Evolutionary conservation across 2,797 vertebrate genomes (phyloP), one percentile per base, ranked within the genome.

Genomic region (Antennarius maculatus): DNA sequence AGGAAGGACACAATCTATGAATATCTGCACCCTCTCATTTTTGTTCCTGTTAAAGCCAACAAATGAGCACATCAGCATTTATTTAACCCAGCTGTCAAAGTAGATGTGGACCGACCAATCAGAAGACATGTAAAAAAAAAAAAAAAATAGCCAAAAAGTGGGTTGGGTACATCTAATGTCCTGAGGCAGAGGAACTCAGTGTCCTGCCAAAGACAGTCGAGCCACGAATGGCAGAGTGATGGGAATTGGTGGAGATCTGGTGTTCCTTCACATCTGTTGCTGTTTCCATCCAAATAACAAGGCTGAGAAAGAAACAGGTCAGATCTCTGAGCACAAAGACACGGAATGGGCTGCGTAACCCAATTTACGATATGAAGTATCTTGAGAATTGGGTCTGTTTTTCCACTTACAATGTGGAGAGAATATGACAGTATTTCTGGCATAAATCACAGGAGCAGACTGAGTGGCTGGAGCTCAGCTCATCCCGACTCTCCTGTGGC

Each of bases 241-340:
- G 66, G 81, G 80, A 82, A 57, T 41, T 49, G 52, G 48, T 50
- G 70, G 39, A 56, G 66, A 71, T 82, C 61, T 54, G 41, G 79
- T 47, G 64, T 66, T 52, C 51, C 76, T 50, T 69, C 48, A 39
- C 84, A 87, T 86, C 81, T 88, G 86, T 51, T 79, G 57, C 75
- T 57, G 45, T 83, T 79, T 82, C 52, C 29, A 43, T 77, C 60
- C 71, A 59, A 67, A 23, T 23, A 58, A 46, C 61, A 54, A 23
- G n/a, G 7, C 65, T 66, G 54, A 15, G 53, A 73, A 16, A 23
- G 46, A 84, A 87, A 54, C 66, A 73, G 74, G 79, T 85, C 66
- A 43, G 0, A 7, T 23, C 46, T 14, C 47, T 34, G 48, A 11
- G 27, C 58, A 54, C 48, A 46, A 52, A 64, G 34, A 34, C 43